These are phyloP conservation scores for Mnemiopsis leidyi DNA, from an alignment of 37 sponge, comb jelly and placozoan genomes.

Conservation along the genomic window DNA sequence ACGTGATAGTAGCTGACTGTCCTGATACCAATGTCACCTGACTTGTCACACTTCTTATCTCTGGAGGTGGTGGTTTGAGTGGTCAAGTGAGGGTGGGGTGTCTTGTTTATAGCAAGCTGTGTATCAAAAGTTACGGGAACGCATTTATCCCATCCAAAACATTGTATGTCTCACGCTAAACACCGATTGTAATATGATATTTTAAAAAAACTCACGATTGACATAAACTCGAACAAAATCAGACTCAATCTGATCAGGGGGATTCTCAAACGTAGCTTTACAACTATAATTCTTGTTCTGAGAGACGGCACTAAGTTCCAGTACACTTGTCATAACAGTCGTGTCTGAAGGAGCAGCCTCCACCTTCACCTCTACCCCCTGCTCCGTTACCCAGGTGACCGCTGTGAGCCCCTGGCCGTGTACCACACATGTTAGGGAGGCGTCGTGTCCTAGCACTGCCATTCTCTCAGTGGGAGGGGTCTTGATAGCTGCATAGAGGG, in stretches of 20 bases:
- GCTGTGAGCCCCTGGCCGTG: background rate
- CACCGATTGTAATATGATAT: too few relatives aligned
- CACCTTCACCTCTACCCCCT: background rate
- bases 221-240: background rate
- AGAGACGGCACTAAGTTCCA: background rate
- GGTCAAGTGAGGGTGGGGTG: background rate
- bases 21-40: conserved; percentile 21
- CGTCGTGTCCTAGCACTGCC: background rate
- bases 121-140: too few relatives aligned
- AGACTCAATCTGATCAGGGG: background rate
- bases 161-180: too few relatives aligned
- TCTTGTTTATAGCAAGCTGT: too few relatives aligned
- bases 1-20: background rate
- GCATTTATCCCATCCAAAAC: too few relatives aligned
- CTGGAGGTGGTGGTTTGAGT: background rate
- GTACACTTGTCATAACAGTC: background rate
- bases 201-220: background rate
- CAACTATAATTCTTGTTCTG: conserved; percentile 1
- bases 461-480: background rate
- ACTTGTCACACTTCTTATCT: background rate
- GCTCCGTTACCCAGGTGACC: background rate
- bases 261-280: background rate
- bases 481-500: conserved; percentile 3
- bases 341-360: background rate
- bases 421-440: background rate